phyloP scores from a whole-genome alignment of 2,113 vertebrate species.

The Myrmecophaga tridactyla region DNA sequence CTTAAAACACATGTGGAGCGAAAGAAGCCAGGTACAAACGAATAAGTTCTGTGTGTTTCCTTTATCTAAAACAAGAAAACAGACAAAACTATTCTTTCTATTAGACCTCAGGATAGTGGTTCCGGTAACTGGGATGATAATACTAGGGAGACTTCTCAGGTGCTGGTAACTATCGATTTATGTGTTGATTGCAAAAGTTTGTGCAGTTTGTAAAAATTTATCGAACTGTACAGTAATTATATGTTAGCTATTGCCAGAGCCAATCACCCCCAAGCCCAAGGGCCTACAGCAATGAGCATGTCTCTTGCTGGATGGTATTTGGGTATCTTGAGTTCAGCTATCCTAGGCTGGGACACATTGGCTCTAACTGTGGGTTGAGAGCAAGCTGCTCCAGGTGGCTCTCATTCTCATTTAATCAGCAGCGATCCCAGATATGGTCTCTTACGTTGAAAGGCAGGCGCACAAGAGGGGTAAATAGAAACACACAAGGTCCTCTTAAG shows the following conservation, averaged over 20 bases:
- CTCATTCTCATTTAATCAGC: neutral
- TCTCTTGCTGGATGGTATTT: neutral
- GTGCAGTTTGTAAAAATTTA: neutral
- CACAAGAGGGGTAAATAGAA: neutral
- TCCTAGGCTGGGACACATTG: neutral
- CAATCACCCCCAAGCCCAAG: neutral
- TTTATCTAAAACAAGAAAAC: constrained; percentile 14
- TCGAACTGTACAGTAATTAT: neutral
- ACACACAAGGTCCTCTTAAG: neutral
- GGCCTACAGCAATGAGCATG: neutral
- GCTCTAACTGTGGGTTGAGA: neutral
- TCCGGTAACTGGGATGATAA: neutral
- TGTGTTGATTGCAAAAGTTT: neutral
- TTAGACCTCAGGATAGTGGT: neutral
- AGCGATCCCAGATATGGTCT: neutral
- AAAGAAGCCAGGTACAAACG: neutral
- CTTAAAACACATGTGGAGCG: neutral
- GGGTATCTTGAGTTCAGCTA: neutral
- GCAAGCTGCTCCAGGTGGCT: no score
- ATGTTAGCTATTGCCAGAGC: neutral
- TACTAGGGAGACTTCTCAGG: neutral
- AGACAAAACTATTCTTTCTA: neutral
- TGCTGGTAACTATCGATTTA: neutral
- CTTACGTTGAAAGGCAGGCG: neutral
- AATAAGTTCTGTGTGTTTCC: neutral